Base-by-base conservation (phyloP, 2,797 vertebrate genomes). In the Leptodactylus fallax region DNA sequence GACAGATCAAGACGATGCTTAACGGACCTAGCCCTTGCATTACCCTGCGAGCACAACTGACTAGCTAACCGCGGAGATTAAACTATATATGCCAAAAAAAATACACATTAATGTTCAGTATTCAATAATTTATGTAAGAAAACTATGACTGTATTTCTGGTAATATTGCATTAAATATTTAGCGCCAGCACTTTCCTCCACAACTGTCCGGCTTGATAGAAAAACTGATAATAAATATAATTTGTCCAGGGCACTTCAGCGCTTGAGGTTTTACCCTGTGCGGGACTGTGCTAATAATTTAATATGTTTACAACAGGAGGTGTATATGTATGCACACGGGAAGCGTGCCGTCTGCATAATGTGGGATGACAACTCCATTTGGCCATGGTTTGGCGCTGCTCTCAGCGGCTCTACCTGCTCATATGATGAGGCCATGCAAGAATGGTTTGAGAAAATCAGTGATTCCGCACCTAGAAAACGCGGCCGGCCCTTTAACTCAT, bases 11-110 rank as follows among this genome's bases (percentile, higher is more conserved):
- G 12, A 16, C 7, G 21, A 36, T 25, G 23, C 21, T 25, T 49
- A 74, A 17, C 47, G 87, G 89, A 91, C 93, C 92, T 79, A 93
- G 94, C 95, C 94, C 95, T 91, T 91, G 91, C 91, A 27, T 74
- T 19, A 88, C 91, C 87, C 87, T 90, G 90, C 95, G 95, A 96
- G 92, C 91, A 91, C 91, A 95, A 92, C 93, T 94, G 93, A 96
- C 94, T 96, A 58, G 74, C 67, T 27, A 56, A 51, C 74, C 95
- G 94, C 95, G 94, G 90, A 72, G 7, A 88, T 87, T 93, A 90
- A 92, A 89, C 92, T 91, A 91, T 76, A 80, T 83, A 90, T 55
- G 69, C 60, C 7, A 82, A 47, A 58, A 58, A 60, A 91, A 21
- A 87, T 88, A 90, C 87, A 90, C 90, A 93, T 94, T 93, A 94